Evolutionary conservation across 2,888 invertebrate genomes (phyloP).

Genomic region (Sphaerophoria taeniata): DNA sequence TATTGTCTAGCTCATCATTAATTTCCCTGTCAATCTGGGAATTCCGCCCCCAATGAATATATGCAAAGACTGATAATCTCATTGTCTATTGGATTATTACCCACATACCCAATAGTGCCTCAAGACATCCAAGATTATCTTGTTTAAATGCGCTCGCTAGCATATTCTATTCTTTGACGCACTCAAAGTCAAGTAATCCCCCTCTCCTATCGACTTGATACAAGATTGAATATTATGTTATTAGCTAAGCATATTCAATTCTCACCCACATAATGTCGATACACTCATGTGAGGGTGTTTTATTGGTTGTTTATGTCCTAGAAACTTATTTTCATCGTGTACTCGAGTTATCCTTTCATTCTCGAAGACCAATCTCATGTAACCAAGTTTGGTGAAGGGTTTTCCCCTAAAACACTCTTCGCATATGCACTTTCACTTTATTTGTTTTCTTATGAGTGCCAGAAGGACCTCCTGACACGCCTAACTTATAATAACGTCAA

Average conservation of each 20-base stretch:
- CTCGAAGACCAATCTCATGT: neutral
- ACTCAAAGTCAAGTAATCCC: neutral
- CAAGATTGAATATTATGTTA: conserved; percentile 21
- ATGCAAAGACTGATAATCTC: neutral
- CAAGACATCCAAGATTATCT: neutral
- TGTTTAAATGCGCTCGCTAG: neutral
- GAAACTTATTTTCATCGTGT: conserved; percentile 17
- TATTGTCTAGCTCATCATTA: conserved; percentile 5
- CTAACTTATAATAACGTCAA: conserved; percentile 33
- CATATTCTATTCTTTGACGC: conserved; percentile 5
- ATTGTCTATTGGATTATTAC: conserved; percentile 8
- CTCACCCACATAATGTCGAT: conserved; percentile 5
- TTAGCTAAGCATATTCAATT: conserved; percentile 29
- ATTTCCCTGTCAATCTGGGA: neutral
- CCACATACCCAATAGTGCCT: neutral
- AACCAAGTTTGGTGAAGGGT: conserved; percentile 12
- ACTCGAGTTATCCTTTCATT: neutral
- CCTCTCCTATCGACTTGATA: neutral
- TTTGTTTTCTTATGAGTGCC: conserved; percentile 22
- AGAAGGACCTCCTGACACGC: conserved; percentile 27
- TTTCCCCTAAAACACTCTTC: conserved; percentile 27
- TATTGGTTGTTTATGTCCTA: neutral
- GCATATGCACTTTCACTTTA: conserved; percentile 35
- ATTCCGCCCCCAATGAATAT: neutral
- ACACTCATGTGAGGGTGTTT: neutral